Base-by-base conservation (phyloP, 2,888 invertebrate species). In the Tenthredo livida region DNA sequence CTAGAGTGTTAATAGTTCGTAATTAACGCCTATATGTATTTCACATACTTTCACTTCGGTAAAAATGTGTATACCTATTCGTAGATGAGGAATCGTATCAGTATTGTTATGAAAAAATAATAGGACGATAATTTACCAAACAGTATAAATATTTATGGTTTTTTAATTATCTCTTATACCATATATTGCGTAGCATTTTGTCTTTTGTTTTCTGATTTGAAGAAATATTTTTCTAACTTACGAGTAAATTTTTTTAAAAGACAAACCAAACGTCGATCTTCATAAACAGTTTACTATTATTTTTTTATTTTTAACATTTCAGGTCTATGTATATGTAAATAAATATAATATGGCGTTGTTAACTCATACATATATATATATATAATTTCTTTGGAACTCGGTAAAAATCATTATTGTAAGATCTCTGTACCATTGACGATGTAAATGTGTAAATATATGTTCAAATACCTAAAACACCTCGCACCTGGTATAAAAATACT, bases 391-490 rank as follows among this genome's bases (percentile, higher is more conserved):
- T 78, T 58, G 33, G 43, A 78, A 54, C 78, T 54, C 78, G 21
- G 29, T 9, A 33, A 77, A 7, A 37, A 61, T 58, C n/a, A 58
- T 33, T 37, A 33, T 50, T 61, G 80, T 58, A 25, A 80, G 21
- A 40, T 61, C 58, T 80, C n/a, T 67, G 77, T 40, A 80, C 15
- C 61, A 37, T n/a, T 80, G 80, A 80, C 37, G 37, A 80, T 80
- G 61, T 80, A 80, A 80, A 80, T 61, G 80, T 80, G 80, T 80
- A 61, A 80, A 80, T 80, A 80, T 50, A 80, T 61, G 80, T 80
- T 61, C 77, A 29, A 54, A 29, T 77, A 77, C 29, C 25, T 54
- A 54, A 47, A n/a, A 17, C 15, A 50, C 15, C n/a, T 21, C 0
- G 7, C 6, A 4, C 15, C 40, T 40, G n/a, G 17, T 15, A 17